Conservation (phyloP, 2,113 vertebrate genomes). For the Semnornis frantzii region DNA sequence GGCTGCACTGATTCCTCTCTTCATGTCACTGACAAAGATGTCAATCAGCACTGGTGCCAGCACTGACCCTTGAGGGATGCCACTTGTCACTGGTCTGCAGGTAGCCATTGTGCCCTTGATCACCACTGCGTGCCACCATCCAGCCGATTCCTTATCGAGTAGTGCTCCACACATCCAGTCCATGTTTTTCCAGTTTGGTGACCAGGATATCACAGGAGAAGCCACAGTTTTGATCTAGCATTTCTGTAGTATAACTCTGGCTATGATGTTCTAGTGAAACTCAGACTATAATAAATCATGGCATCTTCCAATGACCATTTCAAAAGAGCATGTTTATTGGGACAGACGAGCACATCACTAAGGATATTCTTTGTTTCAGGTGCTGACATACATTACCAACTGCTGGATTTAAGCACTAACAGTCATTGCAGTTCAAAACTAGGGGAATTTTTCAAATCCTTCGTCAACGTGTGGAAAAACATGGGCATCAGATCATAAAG, state of each 20-base stretch:
- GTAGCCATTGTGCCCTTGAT: no score
- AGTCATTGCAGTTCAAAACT: constrained; percentile 50
- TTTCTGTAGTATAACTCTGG: background rate
- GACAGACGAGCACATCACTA: constrained; percentile 74
- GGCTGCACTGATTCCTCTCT: no score
- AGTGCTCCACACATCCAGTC: no score
- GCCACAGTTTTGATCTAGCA: background rate
- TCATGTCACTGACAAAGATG: no score
- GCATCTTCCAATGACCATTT: constrained; percentile 69
- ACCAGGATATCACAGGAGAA: background rate
- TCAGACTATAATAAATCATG: constrained; percentile 72
- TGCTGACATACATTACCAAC: constrained; percentile 64
- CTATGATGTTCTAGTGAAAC: constrained; percentile 27
- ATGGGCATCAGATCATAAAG: background rate
- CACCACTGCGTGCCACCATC: no score
- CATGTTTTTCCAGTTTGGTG: no score
- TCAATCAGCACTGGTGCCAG: no score
- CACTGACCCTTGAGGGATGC: no score
- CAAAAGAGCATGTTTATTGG: constrained; percentile 72
- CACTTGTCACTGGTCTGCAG: no score
- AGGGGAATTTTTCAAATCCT: constrained; percentile 54
- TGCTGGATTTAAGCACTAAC: constrained; percentile 68
- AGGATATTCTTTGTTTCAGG: constrained; percentile 72
- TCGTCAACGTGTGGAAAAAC: background rate
- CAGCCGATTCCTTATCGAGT: no score